These are phyloP conservation scores for Spizella passerina DNA, from an alignment of 2,797 vertebrate genomes.

Conservation along the genomic window DNA sequence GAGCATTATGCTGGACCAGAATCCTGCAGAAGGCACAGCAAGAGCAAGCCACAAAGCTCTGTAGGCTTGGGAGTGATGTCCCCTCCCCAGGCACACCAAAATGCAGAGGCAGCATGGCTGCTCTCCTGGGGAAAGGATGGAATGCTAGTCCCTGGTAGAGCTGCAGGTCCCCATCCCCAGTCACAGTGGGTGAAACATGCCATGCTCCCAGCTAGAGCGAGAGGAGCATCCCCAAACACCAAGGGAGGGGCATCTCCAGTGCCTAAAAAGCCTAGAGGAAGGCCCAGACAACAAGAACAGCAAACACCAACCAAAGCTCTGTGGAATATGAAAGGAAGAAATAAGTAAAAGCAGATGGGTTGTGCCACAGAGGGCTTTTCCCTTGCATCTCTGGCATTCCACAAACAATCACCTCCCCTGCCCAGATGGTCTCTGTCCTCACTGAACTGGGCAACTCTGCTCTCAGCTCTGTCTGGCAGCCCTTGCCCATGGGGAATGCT, in stretches of 20 bases:
- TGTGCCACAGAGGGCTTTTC: constrained; percentile 41
- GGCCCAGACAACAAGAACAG: neutral
- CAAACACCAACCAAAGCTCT: neutral
- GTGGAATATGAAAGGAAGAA: constrained; percentile 32
- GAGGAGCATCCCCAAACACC: neutral
- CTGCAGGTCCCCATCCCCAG: neutral
- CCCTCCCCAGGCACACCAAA: neutral
- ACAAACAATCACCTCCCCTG: constrained; percentile 15
- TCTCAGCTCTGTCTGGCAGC: neutral
- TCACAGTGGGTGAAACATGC: neutral
- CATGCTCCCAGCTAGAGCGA: neutral
- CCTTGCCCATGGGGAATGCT: neutral
- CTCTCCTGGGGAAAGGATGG: neutral
- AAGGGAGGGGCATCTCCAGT: neutral
- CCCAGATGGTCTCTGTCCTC: neutral
- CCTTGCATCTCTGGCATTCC: neutral
- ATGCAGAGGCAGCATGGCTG: neutral
- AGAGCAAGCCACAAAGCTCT: neutral
- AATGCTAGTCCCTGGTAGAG: neutral
- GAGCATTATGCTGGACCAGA: neutral
- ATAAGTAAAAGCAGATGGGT: constrained; percentile 62
- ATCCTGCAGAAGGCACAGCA: neutral
- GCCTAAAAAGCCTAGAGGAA: constrained; percentile 20
- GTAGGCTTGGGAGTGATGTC: neutral
- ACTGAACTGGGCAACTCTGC: constrained; percentile 4